Evolutionary conservation across 2,797 vertebrate species (phyloP).

Genomic region (Notolabrus celidotus): DNA sequence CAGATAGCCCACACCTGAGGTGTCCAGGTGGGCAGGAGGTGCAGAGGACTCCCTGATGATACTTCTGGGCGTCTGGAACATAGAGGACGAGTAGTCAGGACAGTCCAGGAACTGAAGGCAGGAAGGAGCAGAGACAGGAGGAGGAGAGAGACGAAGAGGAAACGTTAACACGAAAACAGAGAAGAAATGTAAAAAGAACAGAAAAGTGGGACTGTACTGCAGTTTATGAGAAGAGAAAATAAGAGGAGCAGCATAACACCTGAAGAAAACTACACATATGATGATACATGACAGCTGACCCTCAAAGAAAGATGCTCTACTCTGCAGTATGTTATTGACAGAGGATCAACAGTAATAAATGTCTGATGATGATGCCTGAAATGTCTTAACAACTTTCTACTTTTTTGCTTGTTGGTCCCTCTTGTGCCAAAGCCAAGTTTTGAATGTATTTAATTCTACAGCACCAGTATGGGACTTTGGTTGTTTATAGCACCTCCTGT

Average conservation of each 20-base stretch:
- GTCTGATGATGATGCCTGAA: too few species aligned
- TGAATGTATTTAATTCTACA: too few species aligned
- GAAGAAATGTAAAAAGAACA: too few species aligned
- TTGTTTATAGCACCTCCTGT: too few species aligned
- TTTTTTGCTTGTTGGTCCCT: too few species aligned
- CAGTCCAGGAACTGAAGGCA: conserved; percentile 84
- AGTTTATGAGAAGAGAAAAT: not conserved
- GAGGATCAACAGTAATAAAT: too few species aligned
- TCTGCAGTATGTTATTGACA: too few species aligned
- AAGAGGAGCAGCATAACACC: not conserved
- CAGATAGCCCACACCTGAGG: conserved; percentile 86
- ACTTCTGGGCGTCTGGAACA: conserved; percentile 92
- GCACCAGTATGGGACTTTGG: too few species aligned
- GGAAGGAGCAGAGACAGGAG: conserved; percentile 4
- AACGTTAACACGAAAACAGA: conserved; percentile 3
- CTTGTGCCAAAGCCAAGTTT: too few species aligned
- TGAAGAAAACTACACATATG: too few species aligned
- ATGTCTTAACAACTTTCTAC: too few species aligned
- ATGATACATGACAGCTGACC: too few species aligned
- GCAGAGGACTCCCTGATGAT: conserved; percentile 88
- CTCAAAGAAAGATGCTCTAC: not conserved
- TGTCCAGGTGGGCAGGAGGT: conserved; percentile 87
- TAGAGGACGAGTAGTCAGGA: conserved; percentile 89
- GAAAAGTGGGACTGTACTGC: conserved; percentile 16
- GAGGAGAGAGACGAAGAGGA: not conserved